Evolutionary conservation across 2,113 vertebrate species (phyloP), one percentile per base, ranked within the genome.

Genomic region (Myotis brandtii): DNA sequence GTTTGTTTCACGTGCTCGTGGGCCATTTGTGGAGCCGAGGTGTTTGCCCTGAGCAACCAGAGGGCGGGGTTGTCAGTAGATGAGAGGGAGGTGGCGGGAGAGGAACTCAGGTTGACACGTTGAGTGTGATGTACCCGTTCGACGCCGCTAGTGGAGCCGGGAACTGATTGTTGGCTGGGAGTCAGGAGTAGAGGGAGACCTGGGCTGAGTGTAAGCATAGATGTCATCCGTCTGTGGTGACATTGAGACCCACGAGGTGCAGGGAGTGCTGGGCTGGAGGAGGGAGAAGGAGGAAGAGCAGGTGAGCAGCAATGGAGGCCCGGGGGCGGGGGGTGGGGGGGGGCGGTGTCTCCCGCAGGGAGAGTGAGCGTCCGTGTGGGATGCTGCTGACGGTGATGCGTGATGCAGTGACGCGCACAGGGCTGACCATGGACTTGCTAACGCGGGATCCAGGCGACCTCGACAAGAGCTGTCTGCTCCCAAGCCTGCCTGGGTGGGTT

Each of bases 1-100:
- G 1, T 27, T 9, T 11, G 54, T 66, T 27, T 54, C 67, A 20
- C 2, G 13, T 37, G 46, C 67, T 21, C 18, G 12, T 37, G 0
- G 54, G 66, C 3, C n/a, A 1, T 32, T 56, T 14, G 0, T 4
- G n/a, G 23, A 67, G 67, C 56, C 20, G 1, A n/a, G 48, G 56
- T 2, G 40, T 32, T 32, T 25, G 40, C 25, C 20, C 89, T 34
- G 23, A 67, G 13, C 18, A 43, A 6, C 6, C 34, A 12, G 59
- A 67, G 77, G 59, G 32, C 27, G 59, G 54, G 25, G 23, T 0
- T 34, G 40, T 13, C 9, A 17, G 0, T 17, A 18, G 9, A 12
- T 0, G 25, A 46, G 54, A n/a, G 2, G 37, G 43, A 12, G 30
- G 23, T 0, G 13, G 18, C 30, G 25, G 72, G 17, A 27, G 54